A percentile compares a stretch with the other conserved stretches of the same genome.
phyloP scores from a whole-genome alignment of 2,113 vertebrate species.

The Cinclus mexicanus region DNA sequence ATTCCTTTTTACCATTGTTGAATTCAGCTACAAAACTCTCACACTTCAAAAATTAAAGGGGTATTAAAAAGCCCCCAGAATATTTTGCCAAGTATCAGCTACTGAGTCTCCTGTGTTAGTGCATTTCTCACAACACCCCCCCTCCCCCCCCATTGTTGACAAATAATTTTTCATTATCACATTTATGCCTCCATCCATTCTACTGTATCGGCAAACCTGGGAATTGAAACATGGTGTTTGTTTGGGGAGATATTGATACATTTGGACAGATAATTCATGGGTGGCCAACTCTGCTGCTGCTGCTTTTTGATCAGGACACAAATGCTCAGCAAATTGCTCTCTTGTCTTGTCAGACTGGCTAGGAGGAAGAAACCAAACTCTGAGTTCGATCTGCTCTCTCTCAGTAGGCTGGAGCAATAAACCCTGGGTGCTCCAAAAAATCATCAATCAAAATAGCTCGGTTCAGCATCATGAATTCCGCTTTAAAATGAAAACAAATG shows the following conservation, averaged over 20 bases:
- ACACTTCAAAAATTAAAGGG: not conserved
- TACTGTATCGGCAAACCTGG: not conserved
- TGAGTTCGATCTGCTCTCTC: not conserved
- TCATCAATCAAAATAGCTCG: not conserved
- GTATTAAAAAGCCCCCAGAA: not conserved
- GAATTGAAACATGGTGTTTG: slow-evolving; percentile 32
- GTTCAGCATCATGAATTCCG: not conserved
- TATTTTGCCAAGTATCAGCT: not conserved
- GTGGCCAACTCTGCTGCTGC: slow-evolving; percentile 3
- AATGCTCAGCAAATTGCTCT: not conserved
- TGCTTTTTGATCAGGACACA: not conserved
- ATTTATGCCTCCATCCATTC: not conserved
- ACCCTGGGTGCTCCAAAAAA: not conserved
- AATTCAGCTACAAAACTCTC: not conserved
- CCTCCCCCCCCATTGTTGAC: not conserved
- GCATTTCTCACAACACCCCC: not conserved
- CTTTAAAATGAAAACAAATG: not conserved
- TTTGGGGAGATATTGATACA: not conserved
- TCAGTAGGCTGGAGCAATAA: not conserved
- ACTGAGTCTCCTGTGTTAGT: not conserved
- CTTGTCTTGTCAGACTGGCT: not conserved
- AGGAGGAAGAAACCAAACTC: not conserved
- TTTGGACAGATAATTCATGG: slow-evolving; percentile 35
- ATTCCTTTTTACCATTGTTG: not conserved
- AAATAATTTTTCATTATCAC: slow-evolving; percentile 17